phyloP scores from a whole-genome alignment of 2,888 invertebrate genomes.

The Lacanobia oleracea region DNA sequence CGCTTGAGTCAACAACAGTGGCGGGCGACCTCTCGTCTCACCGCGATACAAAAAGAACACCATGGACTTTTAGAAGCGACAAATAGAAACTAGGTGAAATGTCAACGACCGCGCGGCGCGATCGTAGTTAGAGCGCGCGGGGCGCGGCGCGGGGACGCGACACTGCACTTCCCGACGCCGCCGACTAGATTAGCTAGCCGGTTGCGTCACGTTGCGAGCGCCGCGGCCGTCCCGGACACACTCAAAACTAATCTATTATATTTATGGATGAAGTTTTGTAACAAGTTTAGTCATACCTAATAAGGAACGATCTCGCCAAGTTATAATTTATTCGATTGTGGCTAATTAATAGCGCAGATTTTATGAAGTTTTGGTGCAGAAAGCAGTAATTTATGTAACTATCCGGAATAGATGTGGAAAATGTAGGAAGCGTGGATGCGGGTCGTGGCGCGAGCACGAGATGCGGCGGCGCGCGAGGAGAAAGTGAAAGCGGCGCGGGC shows the following conservation, averaged over 20 bases:
- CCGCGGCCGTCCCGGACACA: conserved; percentile 74
- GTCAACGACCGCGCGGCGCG: conserved; percentile 89
- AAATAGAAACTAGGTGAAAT: conserved; percentile 90
- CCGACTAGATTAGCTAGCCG: conserved; percentile 90
- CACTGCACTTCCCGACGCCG: conserved; percentile 90
- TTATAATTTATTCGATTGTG: conserved; percentile 43
- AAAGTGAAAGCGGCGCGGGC: conserved; percentile 89
- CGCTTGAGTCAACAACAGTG: conserved; percentile 77
- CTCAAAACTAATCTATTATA: conserved; percentile 78
- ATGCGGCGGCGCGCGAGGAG: conserved; percentile 83
- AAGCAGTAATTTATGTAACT: conserved; percentile 72
- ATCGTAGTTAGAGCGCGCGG: conserved; percentile 85
- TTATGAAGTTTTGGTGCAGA: conserved; percentile 46
- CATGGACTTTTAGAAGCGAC: conserved; percentile 84
- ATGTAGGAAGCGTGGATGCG: conserved; percentile 81
- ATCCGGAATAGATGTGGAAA: conserved; percentile 80
- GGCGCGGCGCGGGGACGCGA: conserved; percentile 89
- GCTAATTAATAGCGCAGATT: conserved; percentile 29
- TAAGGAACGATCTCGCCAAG: conserved; percentile 41
- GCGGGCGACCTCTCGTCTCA: conserved; percentile 69
- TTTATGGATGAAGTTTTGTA: conserved; percentile 67
- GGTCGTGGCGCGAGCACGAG: conserved; percentile 78
- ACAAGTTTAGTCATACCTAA: conserved; percentile 51
- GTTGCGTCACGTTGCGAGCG: conserved; percentile 88
- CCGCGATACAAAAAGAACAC: conserved; percentile 81